These are phyloP conservation scores for Synanceia verrucosa DNA, from an alignment of 2,797 vertebrate species.

Conservation along the genomic window DNA sequence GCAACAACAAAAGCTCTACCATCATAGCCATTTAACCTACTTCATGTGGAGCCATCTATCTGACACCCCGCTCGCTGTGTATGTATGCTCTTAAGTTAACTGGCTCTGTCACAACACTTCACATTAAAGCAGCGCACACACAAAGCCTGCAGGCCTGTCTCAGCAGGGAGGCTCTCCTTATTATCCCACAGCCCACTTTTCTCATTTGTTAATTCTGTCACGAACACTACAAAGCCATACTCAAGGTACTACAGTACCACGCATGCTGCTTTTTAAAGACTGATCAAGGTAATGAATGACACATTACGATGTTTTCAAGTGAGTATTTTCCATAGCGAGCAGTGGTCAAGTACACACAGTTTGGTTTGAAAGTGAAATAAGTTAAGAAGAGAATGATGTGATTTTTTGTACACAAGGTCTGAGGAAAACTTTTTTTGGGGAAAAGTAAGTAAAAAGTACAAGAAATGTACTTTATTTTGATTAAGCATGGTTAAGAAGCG, in stretches of 20 bases:
- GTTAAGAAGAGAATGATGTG: not conserved
- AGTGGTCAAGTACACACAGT: not conserved
- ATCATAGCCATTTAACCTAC: slow-evolving; percentile 49
- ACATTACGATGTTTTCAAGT: not conserved
- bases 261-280: not conserved
- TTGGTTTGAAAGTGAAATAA: not conserved
- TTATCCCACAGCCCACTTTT: slow-evolving; percentile 41
- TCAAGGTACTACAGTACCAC: not conserved
- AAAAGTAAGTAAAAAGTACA: not conserved
- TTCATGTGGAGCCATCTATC: slow-evolving; percentile 36
- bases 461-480: not conserved
- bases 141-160: slow-evolving; percentile 39
- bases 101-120: slow-evolving; percentile 60
- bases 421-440: not conserved
- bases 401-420: not conserved
- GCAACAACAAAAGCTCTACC: slow-evolving; percentile 20
- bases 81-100: slow-evolving; percentile 56
- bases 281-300: slow-evolving; percentile 2
- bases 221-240: slow-evolving; percentile 26
- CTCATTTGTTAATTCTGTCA: slow-evolving; percentile 56
- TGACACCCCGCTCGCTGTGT: slow-evolving; percentile 37
- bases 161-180: slow-evolving; percentile 47
- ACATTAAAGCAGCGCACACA: slow-evolving; percentile 46
- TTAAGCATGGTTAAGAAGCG: not conserved
- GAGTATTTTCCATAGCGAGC: not conserved